Evolutionary conservation across 2,888 invertebrate species (phyloP), one percentile per base, ranked within the genome.

Genomic region (Platerodrilus igneus): DNA sequence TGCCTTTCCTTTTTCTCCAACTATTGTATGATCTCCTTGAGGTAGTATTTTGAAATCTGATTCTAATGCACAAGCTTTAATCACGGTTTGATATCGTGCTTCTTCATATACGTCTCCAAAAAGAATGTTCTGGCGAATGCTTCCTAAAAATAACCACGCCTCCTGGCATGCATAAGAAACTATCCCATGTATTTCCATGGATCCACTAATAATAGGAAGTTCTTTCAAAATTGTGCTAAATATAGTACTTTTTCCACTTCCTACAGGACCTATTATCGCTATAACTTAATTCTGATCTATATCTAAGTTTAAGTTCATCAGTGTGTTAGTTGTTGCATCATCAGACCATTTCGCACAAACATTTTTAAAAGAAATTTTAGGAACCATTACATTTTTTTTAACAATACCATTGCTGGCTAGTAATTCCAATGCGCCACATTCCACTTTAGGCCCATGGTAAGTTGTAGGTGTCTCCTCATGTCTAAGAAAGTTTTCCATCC

Each of bases 161-260:
- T 88, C 83, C 66, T 89, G 88, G 29, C 84, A 77, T 1, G 83
- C 81, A 60, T 86, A 90, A 0, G 81, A 73, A n/a, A 82, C 58
- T 2, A 66, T 68, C 3, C 87, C 87, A 1, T 73, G 73, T 9
- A 84, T 64, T 2, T 73, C 64, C 30, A 86, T 59, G 0, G 69
- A 70, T 0, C 90, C 88, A 16, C 70, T 64, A 1, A 68, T 64
- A 3, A 79, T 67, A 1, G 77, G 74, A 9, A 89, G 63, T 64
- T 91, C 90, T 8, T 81, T 79, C 45, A 90, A 69, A 9, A 90
- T 72, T 36, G 83, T 68, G 59, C 83, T 79, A 5, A 84, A 66
- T 5, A 83, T 58, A 1, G 81, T 78, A 31, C 77, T 77, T 75
- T 89, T 83, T 50, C 83, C 83, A 19, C 78, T 67, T 7, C 83